Evolutionary conservation across 1,140 invertebrate genomes (phyloP).

Genomic region (Drosophila bipectinata): DNA sequence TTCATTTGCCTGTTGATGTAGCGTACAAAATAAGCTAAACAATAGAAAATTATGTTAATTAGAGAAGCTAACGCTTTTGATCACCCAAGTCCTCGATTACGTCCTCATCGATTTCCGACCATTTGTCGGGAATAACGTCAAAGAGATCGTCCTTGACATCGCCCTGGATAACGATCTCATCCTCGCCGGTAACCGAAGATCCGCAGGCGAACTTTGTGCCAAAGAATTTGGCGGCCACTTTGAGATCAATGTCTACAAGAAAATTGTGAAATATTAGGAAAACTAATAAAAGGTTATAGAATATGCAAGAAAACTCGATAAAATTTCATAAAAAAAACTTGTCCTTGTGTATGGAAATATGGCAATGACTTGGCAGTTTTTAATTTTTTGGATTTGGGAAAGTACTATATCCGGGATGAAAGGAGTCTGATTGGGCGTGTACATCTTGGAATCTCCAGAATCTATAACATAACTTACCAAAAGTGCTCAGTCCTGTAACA

Average conservation of each 20-base stretch:
- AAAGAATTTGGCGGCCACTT: constrained; percentile 99
- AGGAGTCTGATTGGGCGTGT: too few species aligned
- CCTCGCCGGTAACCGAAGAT: constrained; percentile 98
- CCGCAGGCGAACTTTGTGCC: constrained; percentile 99
- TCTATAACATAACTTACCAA: constrained; percentile 86
- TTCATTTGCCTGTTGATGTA: constrained; percentile 45
- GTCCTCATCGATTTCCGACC: constrained; percentile 89
- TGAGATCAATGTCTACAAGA: constrained; percentile 95
- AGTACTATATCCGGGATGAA: not conserved
- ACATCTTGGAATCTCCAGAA: too few species aligned
- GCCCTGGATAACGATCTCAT: constrained; percentile 99
- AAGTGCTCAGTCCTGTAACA: constrained; percentile 93
- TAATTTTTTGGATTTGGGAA: not conserved
- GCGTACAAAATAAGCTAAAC: constrained; percentile 61
- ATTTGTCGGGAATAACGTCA: constrained; percentile 98
- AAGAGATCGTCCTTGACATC: constrained; percentile 99
- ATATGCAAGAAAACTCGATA: too few species aligned
- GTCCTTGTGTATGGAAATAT: too few species aligned
- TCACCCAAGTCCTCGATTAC: constrained; percentile 89
- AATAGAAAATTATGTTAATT: constrained; percentile 26
- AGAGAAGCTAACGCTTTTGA: constrained; percentile 86
- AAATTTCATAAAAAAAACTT: too few species aligned
- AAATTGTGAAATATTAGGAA: not conserved
- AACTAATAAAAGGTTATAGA: not conserved
- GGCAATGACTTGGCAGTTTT: too few species aligned